Conservation (phyloP, 2,888 invertebrate species). For the Thecophora atra region DNA sequence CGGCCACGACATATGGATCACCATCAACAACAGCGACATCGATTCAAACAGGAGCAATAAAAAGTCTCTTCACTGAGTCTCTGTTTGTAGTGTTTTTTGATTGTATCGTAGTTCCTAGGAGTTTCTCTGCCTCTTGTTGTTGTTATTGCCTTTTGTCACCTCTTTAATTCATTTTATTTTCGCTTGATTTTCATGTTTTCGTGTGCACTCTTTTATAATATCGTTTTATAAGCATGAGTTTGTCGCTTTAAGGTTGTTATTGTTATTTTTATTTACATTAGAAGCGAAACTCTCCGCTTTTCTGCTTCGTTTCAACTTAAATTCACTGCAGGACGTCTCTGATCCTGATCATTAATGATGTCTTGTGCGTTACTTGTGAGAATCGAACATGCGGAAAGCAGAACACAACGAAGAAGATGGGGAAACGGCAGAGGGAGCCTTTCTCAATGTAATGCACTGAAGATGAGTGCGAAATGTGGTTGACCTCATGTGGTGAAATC, state of each 20-base stretch:
- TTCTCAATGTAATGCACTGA: not conserved
- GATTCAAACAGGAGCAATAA: not conserved
- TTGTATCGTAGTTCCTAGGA: not conserved
- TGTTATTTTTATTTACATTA: slow-evolving; percentile 20
- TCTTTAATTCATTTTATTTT: not conserved
- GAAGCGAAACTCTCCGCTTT: slow-evolving; percentile 3
- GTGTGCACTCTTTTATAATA: slow-evolving; percentile 15
- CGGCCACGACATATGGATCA: not conserved
- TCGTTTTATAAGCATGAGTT: slow-evolving; percentile 5
- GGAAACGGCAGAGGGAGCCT: not conserved
- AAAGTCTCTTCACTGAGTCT: not conserved
- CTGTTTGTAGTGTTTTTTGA: not conserved
- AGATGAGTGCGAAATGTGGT: slow-evolving; percentile 28
- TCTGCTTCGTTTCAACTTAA: slow-evolving; percentile 35
- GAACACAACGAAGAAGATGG: not conserved
- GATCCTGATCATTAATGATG: slow-evolving; percentile 40
- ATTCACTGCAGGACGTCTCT: slow-evolving; percentile 39
- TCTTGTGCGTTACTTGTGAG: slow-evolving; percentile 19
- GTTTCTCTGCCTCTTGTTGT: not conserved
- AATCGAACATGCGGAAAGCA: not conserved
- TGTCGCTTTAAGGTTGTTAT: slow-evolving; percentile 13
- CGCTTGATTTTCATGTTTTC: not conserved
- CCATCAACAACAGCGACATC: slow-evolving; percentile 10
- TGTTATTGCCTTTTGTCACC: slow-evolving; percentile 29
- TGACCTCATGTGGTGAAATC: slow-evolving; percentile 35